Conservation (phyloP, 1,140 invertebrate genomes). For the Pemphigus obesinymphae region DNA sequence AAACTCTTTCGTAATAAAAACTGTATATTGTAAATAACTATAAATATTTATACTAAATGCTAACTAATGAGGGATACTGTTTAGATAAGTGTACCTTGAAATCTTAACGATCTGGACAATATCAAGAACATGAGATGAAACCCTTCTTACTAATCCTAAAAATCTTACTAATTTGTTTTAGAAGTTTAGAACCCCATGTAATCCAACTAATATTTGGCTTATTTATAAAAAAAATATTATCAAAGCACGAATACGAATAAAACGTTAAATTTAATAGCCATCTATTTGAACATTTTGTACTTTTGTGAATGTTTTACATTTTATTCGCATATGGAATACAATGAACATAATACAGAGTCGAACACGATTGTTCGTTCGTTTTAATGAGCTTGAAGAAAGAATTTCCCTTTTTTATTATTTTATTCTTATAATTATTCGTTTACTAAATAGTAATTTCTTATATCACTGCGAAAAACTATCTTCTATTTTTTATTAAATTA, state of each 20-base stretch:
- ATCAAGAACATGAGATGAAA: too few species aligned
- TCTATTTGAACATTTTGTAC: background rate
- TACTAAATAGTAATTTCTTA: background rate
- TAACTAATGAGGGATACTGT: too few species aligned
- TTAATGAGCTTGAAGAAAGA: background rate
- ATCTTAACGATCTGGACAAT: too few species aligned
- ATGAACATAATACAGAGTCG: background rate
- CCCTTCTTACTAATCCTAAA: too few species aligned
- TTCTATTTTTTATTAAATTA: background rate
- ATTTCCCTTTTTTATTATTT: background rate
- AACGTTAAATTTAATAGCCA: background rate
- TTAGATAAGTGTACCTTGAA: too few species aligned
- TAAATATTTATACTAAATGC: background rate
- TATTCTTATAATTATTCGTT: slow-evolving; percentile 3
- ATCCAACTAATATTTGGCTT: background rate
- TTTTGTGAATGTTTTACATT: background rate
- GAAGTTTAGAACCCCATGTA: too few species aligned
- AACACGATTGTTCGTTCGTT: background rate
- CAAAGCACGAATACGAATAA: background rate
- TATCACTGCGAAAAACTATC: background rate
- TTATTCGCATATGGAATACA: background rate
- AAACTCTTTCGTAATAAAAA: too few species aligned
- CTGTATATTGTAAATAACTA: background rate
- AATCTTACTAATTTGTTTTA: too few species aligned
- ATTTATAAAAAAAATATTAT: background rate